Evolutionary conservation across 2,888 invertebrate species (phyloP).

Genomic region (Parelbella ahira): DNA sequence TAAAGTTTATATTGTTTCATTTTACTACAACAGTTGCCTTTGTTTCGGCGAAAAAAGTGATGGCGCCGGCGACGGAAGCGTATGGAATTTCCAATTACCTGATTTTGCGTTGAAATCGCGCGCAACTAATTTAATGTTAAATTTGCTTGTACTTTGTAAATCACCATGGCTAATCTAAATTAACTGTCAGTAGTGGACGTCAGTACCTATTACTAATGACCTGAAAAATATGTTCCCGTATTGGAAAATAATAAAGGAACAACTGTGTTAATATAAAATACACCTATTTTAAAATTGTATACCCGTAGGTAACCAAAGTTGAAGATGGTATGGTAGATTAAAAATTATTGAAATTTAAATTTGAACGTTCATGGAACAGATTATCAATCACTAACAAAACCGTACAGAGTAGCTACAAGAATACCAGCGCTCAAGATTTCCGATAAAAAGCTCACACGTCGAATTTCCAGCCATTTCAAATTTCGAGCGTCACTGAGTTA

Average conservation of each 20-base stretch:
- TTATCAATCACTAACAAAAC: constrained; percentile 19
- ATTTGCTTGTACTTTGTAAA: no score
- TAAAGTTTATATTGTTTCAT: constrained; percentile 4
- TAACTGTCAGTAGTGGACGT: no score
- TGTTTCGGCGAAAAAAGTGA: constrained; percentile 14
- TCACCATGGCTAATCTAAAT: no score
- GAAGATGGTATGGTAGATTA: constrained; percentile 11
- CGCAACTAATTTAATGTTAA: no score
- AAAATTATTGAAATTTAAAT: constrained; percentile 14
- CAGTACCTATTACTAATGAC: no score
- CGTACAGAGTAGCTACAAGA: constrained; percentile 31
- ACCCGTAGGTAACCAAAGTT: no score
- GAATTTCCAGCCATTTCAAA: constrained; percentile 34
- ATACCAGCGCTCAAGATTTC: constrained; percentile 32
- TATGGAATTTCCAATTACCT: constrained; percentile 8
- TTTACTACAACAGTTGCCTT: constrained; percentile 2
- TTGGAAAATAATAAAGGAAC: no score
- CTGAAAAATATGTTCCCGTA: no score
- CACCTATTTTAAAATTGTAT: no score
- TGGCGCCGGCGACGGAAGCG: constrained; percentile 12
- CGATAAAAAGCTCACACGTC: constrained; percentile 22
- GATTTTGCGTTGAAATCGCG: constrained; percentile 1
- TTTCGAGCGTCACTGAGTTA: constrained; percentile 37
- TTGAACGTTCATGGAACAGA: constrained; percentile 7
- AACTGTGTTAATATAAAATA: no score